These are phyloP conservation scores for Trachelus troglodyta DNA, from an alignment of 2,888 invertebrate species.

Conservation along the genomic window DNA sequence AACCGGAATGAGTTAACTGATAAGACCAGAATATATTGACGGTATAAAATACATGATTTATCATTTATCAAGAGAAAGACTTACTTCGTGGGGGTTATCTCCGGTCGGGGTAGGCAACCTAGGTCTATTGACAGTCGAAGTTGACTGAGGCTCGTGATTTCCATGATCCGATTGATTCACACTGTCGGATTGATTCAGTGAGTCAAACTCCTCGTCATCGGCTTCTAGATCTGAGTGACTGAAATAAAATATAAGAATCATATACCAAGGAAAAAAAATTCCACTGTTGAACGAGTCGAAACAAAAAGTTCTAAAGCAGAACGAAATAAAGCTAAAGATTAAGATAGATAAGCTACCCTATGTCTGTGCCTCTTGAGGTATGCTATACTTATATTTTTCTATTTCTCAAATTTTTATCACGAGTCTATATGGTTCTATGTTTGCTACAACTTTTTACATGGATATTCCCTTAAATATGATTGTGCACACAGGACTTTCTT, in stretches of 20 bases:
- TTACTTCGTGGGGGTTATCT: constrained; percentile 63
- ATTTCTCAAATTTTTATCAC: background rate
- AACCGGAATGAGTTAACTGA: background rate
- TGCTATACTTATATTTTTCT: background rate
- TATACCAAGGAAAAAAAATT: background rate
- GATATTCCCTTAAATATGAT: background rate
- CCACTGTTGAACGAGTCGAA: background rate
- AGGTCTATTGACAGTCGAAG: constrained; percentile 48
- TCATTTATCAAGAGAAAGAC: background rate
- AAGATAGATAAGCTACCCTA: background rate
- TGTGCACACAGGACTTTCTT: background rate
- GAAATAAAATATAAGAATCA: constrained; percentile 32
- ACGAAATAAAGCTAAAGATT: background rate
- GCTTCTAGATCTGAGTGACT: constrained; percentile 73
- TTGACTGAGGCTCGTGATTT: constrained; percentile 49
- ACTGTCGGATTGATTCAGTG: constrained; percentile 68
- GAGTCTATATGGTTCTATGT: background rate
- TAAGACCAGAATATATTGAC: background rate
- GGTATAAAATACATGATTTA: background rate
- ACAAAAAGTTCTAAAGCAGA: background rate
- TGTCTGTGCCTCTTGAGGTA: background rate
- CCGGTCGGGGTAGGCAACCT: constrained; percentile 62
- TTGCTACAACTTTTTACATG: background rate
- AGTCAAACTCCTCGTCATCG: constrained; percentile 70
- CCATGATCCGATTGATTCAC: constrained; percentile 57